Evolutionary conservation across 2,113 vertebrate genomes (phyloP), one percentile per base, ranked within the genome.

Genomic region (Taurulus bubalis): DNA sequence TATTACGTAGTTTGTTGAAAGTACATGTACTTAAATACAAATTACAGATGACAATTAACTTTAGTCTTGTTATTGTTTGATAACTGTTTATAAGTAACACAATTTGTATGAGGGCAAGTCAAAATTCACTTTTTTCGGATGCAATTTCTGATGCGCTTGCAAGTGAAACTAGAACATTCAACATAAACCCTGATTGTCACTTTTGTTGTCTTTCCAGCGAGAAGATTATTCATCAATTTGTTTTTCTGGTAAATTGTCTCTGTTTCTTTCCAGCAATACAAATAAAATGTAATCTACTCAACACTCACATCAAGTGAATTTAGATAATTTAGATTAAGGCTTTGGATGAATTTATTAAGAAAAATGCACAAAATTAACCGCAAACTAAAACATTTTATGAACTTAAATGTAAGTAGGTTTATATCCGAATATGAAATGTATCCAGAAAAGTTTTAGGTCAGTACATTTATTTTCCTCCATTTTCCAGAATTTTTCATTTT

Each of bases 211-310:
- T 47, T 47, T 47, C 15, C 45, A 47, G 45, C 15, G 15, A 47
- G 45, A 47, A 16, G 45, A 47, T 47, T 47, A 16, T 9, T 53
- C 22, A 22, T 53, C 5, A 34, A 30, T 16, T 16, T 18, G 4
- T 22, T 42, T 38, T 63, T 55, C n/a, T n/a, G n/a, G n/a, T n/a
- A n/a, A n/a, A n/a, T n/a, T n/a, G n/a, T n/a, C n/a, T n/a, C n/a
- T n/a, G n/a, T n/a, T 0, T 45, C 2, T 40, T 40, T 16, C 56
- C 12, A 47, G 9, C 1, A 45, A 55, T 22, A 63, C 11, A 55
- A 55, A 47, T 75, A 2, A 65, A 76, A 82, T 49, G 30, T 26
- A 59, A 22, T 28, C 36, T 47, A 34, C 47, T 53, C 22, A 11
- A 53, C 49, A 3, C 49, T 22, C 3, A 22, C 40, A 14, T 45